Base-by-base conservation (phyloP, 37 sponge, comb jelly and placozoan species). In the Aplysina aerophoba region DNA sequence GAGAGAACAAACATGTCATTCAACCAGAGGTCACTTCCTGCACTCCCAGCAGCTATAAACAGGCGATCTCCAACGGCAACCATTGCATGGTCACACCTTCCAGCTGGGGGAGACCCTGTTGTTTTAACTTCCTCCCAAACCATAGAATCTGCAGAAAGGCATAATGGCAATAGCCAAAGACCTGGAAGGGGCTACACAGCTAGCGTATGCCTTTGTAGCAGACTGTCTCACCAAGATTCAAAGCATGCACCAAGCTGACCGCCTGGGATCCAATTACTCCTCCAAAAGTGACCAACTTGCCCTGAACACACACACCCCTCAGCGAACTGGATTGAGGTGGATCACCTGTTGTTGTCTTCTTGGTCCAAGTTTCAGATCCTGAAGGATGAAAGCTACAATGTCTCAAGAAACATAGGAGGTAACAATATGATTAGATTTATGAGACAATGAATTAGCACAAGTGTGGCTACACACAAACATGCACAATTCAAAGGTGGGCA, bases 1-100 rank as follows among this genome's bases (percentile, higher is more conserved):
- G 69, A 34, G 15, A 92, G 81, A 11, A 14, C 24, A 80, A 84
- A 54, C 55, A 83, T 22, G 55, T 92, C 93, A 84, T 92, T 89
- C 34, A 84, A 84, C 86, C 85, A 89, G n/a, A 89, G 56, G 0
- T 83, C 79, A 13, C 83, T 81, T 25, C 93, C 86, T 16, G 73
- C 89, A 81, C 87, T 92, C 21, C 93, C 93, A 33, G 56, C 83
- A 27, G 68, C 56, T 19, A 92, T 66, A 53, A 50, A 83, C 86
- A 92, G 82, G 34, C 61, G 83, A 15, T 56, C 53, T 0, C 86
- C 87, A 0, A 86, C 73, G 34, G 83, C 81, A 31, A 67, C 87
- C 58, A 83, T 58, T 16, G 56, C 86, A 53, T 92, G 90, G 79
- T 92, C 93, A 92, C 93, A 92, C 59, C 93, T 89, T 35, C 78